These are phyloP conservation scores for Paelopatides confundens DNA, from an alignment of 53 echinoderm and acorn worm species.

Conservation along the genomic window DNA sequence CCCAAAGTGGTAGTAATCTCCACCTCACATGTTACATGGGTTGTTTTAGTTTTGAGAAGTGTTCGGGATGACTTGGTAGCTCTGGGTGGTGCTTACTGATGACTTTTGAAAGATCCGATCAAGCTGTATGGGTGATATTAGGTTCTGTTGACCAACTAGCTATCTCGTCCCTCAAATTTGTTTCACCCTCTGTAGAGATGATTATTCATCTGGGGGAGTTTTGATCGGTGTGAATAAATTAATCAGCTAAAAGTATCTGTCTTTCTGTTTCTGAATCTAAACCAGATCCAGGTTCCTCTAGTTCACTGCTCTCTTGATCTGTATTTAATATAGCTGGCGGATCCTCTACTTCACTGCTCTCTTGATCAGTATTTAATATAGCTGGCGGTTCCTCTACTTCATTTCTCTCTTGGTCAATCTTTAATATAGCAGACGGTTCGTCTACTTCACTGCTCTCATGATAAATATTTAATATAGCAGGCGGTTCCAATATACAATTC, in stretches of 20 bases:
- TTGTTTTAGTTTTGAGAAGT: slow-evolving; percentile 37
- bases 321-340: too few species aligned
- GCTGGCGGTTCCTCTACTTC: background rate
- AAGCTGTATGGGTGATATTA: slow-evolving; percentile 5
- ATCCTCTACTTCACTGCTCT: background rate
- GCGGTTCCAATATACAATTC: too few species aligned
- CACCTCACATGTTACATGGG: slow-evolving; percentile 43
- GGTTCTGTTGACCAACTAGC: background rate
- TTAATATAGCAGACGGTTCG: background rate
- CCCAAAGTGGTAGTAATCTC: slow-evolving; percentile 59
- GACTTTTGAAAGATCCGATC: background rate
- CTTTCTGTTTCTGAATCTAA: background rate
- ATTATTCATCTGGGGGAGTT: background rate
- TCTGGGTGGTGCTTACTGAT: slow-evolving; percentile 54
- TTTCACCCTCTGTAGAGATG: background rate
- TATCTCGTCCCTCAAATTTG: background rate
- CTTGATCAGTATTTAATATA: too few species aligned
- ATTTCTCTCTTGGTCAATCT: background rate
- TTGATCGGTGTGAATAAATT: background rate
- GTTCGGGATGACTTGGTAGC: slow-evolving; percentile 65
- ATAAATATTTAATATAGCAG: background rate
- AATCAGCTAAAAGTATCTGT: background rate
- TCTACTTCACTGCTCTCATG: background rate
- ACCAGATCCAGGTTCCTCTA: too few species aligned
- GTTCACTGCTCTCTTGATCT: too few species aligned